phyloP scores from a whole-genome alignment of 2,797 vertebrate genomes.

The Peromyscus nudipes region DNA sequence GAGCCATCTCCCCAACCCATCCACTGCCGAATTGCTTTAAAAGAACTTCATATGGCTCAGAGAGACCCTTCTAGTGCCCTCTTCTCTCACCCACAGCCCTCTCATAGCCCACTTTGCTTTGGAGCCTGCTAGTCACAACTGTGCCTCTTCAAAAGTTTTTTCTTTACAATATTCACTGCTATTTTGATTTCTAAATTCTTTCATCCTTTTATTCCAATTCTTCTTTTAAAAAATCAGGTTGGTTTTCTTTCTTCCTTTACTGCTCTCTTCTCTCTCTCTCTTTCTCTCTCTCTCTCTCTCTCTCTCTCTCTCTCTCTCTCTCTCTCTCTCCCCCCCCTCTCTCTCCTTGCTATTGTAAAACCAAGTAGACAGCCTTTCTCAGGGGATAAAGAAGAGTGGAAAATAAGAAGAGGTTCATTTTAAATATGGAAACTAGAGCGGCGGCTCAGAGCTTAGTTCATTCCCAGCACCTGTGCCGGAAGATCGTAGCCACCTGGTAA shows the following conservation, averaged over 20 bases:
- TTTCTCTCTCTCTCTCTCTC: not conserved
- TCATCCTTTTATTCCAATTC: constrained; percentile 16
- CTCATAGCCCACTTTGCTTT: not conserved
- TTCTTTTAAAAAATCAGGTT: not conserved
- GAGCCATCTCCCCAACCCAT: not conserved
- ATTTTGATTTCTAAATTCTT: not conserved
- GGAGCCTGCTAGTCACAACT: not conserved
- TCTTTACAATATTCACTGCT: not conserved
- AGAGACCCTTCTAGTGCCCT: not conserved
- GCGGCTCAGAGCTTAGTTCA: not conserved
- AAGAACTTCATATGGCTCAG: not conserved
- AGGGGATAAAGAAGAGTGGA: not conserved
- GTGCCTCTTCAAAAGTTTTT: not conserved
- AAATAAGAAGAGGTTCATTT: not conserved
- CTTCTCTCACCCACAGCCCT: not conserved
- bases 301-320: not conserved
- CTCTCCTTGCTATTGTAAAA: not conserved
- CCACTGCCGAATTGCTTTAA: too few species aligned
- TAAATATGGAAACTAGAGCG: not conserved
- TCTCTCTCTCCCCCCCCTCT: too few species aligned
- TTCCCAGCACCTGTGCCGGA: not conserved
- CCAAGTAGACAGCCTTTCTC: not conserved
- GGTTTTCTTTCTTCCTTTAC: not conserved
- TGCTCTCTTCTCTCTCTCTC: not conserved
- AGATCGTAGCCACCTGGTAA: not conserved